These are phyloP conservation scores for Apotomis capreana DNA, from an alignment of 2,888 invertebrate species.

Conservation along the genomic window DNA sequence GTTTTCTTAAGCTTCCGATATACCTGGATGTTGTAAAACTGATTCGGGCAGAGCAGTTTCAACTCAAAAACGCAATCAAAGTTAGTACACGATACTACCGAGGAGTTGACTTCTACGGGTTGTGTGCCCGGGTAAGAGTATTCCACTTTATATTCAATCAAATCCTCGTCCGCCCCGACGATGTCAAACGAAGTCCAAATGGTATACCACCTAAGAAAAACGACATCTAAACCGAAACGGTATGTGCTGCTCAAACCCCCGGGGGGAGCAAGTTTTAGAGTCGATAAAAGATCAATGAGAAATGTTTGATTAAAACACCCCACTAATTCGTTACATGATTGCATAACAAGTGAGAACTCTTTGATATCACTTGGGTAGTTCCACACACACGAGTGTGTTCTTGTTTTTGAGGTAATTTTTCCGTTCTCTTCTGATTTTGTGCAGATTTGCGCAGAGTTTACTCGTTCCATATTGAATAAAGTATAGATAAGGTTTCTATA, in stretches of 20 bases:
- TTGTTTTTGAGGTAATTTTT: background rate
- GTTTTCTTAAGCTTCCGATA: background rate
- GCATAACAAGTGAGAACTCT: background rate
- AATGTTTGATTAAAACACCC: background rate
- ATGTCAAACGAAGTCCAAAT: background rate
- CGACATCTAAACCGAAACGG: background rate
- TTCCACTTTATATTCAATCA: background rate
- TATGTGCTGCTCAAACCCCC: background rate
- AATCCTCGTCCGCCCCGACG: too few relatives aligned
- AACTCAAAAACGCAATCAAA: background rate
- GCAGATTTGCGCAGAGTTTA: background rate
- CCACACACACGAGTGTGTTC: background rate
- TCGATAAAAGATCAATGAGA: background rate
- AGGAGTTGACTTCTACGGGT: background rate
- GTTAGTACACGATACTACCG: background rate
- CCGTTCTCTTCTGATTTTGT: background rate
- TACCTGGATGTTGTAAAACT: background rate
- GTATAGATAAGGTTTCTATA: background rate
- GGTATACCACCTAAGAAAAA: background rate
- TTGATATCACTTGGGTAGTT: background rate
- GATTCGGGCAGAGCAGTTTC: background rate
- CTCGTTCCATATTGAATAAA: background rate
- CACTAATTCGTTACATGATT: background rate
- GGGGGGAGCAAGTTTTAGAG: background rate
- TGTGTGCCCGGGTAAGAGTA: background rate